Base-by-base conservation (phyloP, 2,888 invertebrate genomes). In the Teleiodes luculella region DNA sequence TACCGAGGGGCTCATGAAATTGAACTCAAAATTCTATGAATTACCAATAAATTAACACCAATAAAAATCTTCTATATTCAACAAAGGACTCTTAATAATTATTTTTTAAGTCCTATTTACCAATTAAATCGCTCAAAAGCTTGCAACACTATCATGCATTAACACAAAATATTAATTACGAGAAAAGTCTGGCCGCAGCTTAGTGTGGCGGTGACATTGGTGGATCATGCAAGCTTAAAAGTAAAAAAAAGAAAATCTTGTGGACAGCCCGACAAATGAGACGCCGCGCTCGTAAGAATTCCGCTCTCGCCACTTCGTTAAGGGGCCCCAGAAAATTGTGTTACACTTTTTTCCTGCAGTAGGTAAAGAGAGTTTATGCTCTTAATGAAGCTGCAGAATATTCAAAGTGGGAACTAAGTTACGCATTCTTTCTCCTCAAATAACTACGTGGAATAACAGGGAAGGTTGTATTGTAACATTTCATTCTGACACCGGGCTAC, bases 261-360 rank as follows among this genome's bases (percentile, higher is more conserved):
- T 1, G 14, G 46, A 46, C 46, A 16, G 20, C 47, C 16, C 31
- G 16, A 48, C 47, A 48, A 33, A 48, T 47, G 28, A 41, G 39
- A 24, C 14, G 14, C n/a, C 47, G 47, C 20, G 33, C n/a, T 16
- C 18, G 37, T 31, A 46, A 46, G 46, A 46, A 46, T 14, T 13
- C 31, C 31, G 43, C 8, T 48, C 20, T 8, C 47, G 18, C 33
- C 30, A 48, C 47, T 48, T 48, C 47, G 30, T 48, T 33, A 48
- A 6, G 20, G 39, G 36, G 8, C 50, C 43, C 20, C 46, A 53
- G 31, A 39, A 52, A 58, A 58, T 54, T 58, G 56, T 58, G 52
- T 56, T 52, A 52, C 24, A 18, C 10, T 48, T 20, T 48, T 18
- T 48, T 36, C 33, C 35, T n/a, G 20, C 31, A 18, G 20, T 13